Base-by-base conservation (phyloP, 64 coral and sea anemone species). In the Trachythela sp. region DNA sequence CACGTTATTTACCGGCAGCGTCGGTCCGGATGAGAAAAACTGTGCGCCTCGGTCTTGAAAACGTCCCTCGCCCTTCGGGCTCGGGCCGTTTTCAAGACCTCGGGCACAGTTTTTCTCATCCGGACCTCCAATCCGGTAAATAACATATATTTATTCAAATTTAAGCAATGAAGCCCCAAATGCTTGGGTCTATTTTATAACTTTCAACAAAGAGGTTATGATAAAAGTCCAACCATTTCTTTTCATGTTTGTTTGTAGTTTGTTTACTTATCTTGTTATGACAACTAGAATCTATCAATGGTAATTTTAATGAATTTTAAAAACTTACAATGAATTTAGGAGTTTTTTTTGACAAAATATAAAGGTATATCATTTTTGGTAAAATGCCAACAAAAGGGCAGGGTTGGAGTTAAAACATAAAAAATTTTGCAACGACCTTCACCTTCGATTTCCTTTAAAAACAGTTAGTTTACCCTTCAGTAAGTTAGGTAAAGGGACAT, bases 401-500 rank as follows among this genome's bases (percentile, higher is more conserved):
- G 83, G 17, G 35, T 48, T 85, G 27, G 37, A 40, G 84, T 85
- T 15, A 85, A 45, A 39, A 45, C 40, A 45, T 85, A 33, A 85
- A 85, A 85, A 15, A 41, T 85, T 41, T 85, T 85, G 36, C 37
- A 48, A 85, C 27, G 84, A 86, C 48, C 48, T 86, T 40, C 85
- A 36, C 11, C 85, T 54, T 41, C 48, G 27, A 86, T 86, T 86
- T 86, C 85, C 85, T 86, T 86, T 41, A 86, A 86, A 86, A 86
- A 42, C 36, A 48, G 85, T 40, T 42, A 50, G 29, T 52, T 86
- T 86, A 86, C 39, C 2, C 42, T 86, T 86, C 85, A 86, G n/a
- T 86, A 54, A 33, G 36, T 86, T 24, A 86, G 1, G 36, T 42
- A 40, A 42, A n/a, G 29, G 85, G 39, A 52, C 54, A 86, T 86